phyloP scores from a whole-genome alignment of 1,140 invertebrate species.

The Drosophila nigromelanica region DNA sequence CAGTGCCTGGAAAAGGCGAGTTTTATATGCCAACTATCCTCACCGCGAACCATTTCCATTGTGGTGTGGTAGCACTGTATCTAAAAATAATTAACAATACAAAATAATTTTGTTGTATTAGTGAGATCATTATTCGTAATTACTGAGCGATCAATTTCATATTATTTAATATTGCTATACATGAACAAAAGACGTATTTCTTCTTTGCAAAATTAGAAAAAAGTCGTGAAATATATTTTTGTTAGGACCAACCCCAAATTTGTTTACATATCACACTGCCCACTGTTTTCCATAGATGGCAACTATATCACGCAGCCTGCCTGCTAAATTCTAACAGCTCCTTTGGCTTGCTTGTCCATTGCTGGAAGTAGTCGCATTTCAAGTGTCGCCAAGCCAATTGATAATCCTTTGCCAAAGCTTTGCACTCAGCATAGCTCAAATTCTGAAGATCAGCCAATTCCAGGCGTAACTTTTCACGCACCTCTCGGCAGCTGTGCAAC shows the following conservation, averaged over 20 bases:
- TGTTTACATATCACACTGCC: too few species aligned
- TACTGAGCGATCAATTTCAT: too few species aligned
- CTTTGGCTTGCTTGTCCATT: slow-evolving; percentile 86
- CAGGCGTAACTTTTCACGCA: slow-evolving; percentile 66
- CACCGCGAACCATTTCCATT: slow-evolving; percentile 27
- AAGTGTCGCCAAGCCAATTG: slow-evolving; percentile 84
- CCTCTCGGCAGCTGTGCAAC: slow-evolving; percentile 67
- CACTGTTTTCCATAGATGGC: too few species aligned
- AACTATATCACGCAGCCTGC: background rate
- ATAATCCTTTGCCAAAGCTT: slow-evolving; percentile 84
- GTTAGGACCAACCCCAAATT: too few species aligned
- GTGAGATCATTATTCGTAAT: too few species aligned
- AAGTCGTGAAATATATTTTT: too few species aligned
- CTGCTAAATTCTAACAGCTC: slow-evolving; percentile 79
- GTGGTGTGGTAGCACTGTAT: slow-evolving; percentile 18
- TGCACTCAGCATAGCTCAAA: slow-evolving; percentile 85
- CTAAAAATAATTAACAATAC: too few species aligned
- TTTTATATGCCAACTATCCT: slow-evolving; percentile 28
- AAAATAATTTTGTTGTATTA: too few species aligned
- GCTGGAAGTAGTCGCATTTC: slow-evolving; percentile 85
- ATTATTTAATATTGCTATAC: background rate
- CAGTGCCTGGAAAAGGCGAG: slow-evolving; percentile 10
- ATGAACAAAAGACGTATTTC: too few species aligned
- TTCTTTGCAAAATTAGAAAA: too few species aligned
- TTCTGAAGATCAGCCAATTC: slow-evolving; percentile 46